Percentiles rank a stretch among this genome's conserved stretches.
phyloP scores from a whole-genome alignment of 2,888 invertebrate genomes.

The Hyles lineata region DNA sequence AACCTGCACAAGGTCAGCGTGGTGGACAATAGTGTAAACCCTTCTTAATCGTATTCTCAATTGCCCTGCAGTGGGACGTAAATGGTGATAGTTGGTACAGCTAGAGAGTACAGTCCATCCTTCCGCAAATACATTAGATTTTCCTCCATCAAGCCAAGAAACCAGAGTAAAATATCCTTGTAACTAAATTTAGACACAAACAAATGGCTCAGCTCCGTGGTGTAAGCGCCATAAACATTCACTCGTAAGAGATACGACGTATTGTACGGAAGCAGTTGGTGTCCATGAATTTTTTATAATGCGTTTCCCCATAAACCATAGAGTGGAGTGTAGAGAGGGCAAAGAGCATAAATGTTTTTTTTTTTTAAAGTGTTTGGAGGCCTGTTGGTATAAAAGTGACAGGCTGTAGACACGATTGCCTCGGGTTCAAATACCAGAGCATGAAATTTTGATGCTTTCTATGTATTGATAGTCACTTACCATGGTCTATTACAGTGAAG shows the following conservation, averaged over 20 bases:
- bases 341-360: background rate
- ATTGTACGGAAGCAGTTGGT: background rate
- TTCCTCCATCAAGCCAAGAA: background rate
- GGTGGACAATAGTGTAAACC: too few relatives aligned
- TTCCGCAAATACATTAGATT: too few relatives aligned
- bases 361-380: too few relatives aligned
- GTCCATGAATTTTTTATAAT: conserved; percentile 21
- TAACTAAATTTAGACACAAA: background rate
- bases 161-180: background rate
- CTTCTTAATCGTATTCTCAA: too few relatives aligned
- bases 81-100: background rate
- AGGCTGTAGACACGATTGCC: too few relatives aligned
- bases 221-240: conserved; percentile 7
- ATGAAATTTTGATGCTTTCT: too few relatives aligned
- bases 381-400: too few relatives aligned
- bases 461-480: too few relatives aligned
- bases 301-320: conserved; percentile 29
- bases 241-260: background rate
- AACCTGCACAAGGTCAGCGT: too few relatives aligned
- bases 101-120: too few relatives aligned
- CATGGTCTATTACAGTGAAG: too few relatives aligned
- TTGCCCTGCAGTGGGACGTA: background rate
- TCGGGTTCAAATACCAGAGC: too few relatives aligned
- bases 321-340: background rate
- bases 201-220: background rate